These are phyloP conservation scores for Anarrhichthys ocellatus DNA, from an alignment of 2,113 vertebrate genomes.

Conservation along the genomic window DNA sequence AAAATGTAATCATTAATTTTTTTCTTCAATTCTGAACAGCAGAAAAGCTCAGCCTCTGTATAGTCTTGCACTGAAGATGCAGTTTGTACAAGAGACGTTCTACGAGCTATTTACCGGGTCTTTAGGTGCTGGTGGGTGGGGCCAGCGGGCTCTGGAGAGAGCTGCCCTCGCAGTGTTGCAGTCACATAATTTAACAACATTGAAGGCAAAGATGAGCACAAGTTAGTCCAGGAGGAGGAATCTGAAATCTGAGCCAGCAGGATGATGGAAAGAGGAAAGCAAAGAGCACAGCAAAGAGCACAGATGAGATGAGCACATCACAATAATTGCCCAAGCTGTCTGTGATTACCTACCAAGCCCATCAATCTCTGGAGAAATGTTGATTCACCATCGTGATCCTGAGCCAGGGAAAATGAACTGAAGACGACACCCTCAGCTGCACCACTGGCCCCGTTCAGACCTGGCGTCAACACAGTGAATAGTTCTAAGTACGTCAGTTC, in stretches of 20 bases:
- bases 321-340: constrained; percentile 37
- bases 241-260: constrained; percentile 36
- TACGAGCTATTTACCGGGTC: neutral
- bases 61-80: neutral
- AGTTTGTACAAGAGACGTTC: neutral
- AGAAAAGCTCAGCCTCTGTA: neutral
- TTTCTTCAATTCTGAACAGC: neutral
- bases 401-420: constrained; percentile 42
- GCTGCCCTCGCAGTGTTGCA: constrained; percentile 8
- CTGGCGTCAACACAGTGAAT: neutral
- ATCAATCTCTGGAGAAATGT: constrained; percentile 34
- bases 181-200: constrained; percentile 44
- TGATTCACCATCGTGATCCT: constrained; percentile 29
- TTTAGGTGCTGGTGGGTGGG: constrained; percentile 23
- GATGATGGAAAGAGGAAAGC: constrained; percentile 48
- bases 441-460: neutral
- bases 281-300: constrained; percentile 27
- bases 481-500: neutral
- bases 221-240: constrained; percentile 23
- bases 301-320: constrained; percentile 56
- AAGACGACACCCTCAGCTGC: constrained; percentile 14
- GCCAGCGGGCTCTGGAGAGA: constrained; percentile 32
- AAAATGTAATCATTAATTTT: neutral
- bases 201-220: constrained; percentile 45
- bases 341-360: constrained; percentile 37